Evolutionary conservation across 2,797 vertebrate genomes (phyloP), one percentile per base, ranked within the genome.

Genomic region (Poeciliopsis presidionis): DNA sequence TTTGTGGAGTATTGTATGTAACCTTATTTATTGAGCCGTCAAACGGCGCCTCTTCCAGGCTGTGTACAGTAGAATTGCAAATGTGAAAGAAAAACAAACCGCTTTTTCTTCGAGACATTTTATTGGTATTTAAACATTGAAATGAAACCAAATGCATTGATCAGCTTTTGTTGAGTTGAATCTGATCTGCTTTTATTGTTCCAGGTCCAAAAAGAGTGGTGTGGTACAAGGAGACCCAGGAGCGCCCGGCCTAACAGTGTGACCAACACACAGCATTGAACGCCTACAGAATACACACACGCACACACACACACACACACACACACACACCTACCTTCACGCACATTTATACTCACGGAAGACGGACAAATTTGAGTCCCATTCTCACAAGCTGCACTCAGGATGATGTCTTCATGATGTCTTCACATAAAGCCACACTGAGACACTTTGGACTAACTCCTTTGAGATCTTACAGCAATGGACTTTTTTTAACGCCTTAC

Each of bases 401-500:
- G 94, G 94, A 94, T 94, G 89, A 94, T 92, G 91, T 94, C 91
- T 92, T 93, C 90, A 94, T 94, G 89, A 94, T 92, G 91, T 94
- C 91, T 92, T 93, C 90, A 94, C 91, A 78, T 86, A 92, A 90
- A 92, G 90, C 90, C 93, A 94, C 93, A 93, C 91, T 91, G 92
- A 95, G 94, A 95, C 94, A 93, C 93, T 95, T 95, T 95, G 94
- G 93, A 96, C 93, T 94, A 91, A 92, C 91, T 94, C 90, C 92
- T 88, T 88, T 90, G 94, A 93, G 92, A 93, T 91, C 88, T 91
- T 91, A 92, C 91, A 91, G 91, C 88, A 93, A 93, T 93, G 88
- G 89, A 94, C 93, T 70, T 95, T 94, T 93, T 94, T 94, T 95
- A 95, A 95, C 86, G 95, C 95, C 95, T 96, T 96, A 95, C 92